These are phyloP conservation scores for Epizoanthus illoricatus DNA, from an alignment of 92 coral and sea anemone genomes.

Conservation along the genomic window DNA sequence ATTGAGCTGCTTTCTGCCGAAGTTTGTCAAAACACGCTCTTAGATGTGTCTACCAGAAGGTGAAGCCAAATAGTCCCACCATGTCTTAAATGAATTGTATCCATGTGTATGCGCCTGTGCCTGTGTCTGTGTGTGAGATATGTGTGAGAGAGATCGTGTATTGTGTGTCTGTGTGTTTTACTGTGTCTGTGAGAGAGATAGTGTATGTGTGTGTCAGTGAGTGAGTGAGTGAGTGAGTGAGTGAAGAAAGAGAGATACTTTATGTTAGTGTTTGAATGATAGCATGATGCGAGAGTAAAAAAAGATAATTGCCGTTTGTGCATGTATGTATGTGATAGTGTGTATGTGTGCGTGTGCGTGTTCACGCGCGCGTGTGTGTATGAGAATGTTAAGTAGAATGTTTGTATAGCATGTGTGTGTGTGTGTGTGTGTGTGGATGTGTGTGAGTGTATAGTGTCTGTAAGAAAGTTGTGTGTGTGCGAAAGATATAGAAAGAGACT, in stretches of 20 bases:
- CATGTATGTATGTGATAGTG: not conserved
- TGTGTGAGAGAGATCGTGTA: not conserved
- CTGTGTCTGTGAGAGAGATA: not conserved
- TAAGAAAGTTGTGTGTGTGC: not conserved
- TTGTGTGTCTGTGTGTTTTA: not conserved
- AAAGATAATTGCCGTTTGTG: too few species aligned
- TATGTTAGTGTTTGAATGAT: too few species aligned
- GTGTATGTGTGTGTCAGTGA: too few species aligned
- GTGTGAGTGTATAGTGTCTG: not conserved
- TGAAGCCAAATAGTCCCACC: not conserved
- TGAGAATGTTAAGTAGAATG: not conserved
- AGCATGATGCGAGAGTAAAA: too few species aligned
- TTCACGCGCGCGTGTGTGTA: not conserved
- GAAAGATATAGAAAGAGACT: not conserved
- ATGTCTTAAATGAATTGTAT: not conserved
- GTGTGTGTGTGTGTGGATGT: not conserved
- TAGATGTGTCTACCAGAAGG: not conserved
- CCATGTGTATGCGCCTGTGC: not conserved
- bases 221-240: not conserved
- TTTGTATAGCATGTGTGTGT: too few species aligned
- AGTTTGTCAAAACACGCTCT: not conserved
- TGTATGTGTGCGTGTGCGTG: not conserved
- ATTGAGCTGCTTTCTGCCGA: not conserved
- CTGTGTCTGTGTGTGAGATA: too few species aligned
- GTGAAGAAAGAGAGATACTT: not conserved